Percentiles rank a stretch among this genome's conserved stretches.
Evolutionary conservation across 2,888 invertebrate genomes (phyloP).

Genomic region (Cerastoderma edule): DNA sequence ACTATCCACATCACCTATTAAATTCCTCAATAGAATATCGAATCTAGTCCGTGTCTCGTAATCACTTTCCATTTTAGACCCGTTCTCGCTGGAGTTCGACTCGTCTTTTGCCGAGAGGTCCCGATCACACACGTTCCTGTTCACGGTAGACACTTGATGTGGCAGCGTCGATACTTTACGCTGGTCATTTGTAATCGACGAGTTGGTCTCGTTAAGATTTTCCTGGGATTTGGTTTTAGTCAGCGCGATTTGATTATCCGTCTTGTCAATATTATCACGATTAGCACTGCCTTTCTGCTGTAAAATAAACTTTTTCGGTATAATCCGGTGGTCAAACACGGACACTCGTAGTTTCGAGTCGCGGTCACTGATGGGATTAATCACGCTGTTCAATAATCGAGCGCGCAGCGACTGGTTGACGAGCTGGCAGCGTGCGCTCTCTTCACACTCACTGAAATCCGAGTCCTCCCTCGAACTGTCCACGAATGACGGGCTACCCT

Average conservation of each 20-base stretch:
- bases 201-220: constrained; percentile 13
- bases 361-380: constrained; percentile 47
- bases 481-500: not conserved
- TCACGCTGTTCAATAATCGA: constrained; percentile 48
- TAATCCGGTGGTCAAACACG: constrained; percentile 61
- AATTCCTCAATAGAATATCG: constrained; percentile 54
- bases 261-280: constrained; percentile 26
- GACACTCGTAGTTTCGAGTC: constrained; percentile 59
- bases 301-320: constrained; percentile 54
- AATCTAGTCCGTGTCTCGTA: constrained; percentile 49
- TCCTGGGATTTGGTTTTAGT: constrained; percentile 12
- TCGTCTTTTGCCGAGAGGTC: constrained; percentile 28
- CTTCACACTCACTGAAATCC: constrained; percentile 54
- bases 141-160: constrained; percentile 41
- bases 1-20: constrained; percentile 56
- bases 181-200: constrained; percentile 16
- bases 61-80: constrained; percentile 36
- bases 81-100: not conserved
- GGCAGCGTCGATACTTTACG: constrained; percentile 41
- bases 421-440: constrained; percentile 52
- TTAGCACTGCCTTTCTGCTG: constrained; percentile 33
- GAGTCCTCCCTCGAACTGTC: constrained; percentile 54
- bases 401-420: constrained; percentile 55
- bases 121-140: constrained; percentile 30
- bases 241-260: constrained; percentile 25